These are phyloP conservation scores for Sesia apiformis DNA, from an alignment of 2,888 invertebrate genomes.

Conservation along the genomic window DNA sequence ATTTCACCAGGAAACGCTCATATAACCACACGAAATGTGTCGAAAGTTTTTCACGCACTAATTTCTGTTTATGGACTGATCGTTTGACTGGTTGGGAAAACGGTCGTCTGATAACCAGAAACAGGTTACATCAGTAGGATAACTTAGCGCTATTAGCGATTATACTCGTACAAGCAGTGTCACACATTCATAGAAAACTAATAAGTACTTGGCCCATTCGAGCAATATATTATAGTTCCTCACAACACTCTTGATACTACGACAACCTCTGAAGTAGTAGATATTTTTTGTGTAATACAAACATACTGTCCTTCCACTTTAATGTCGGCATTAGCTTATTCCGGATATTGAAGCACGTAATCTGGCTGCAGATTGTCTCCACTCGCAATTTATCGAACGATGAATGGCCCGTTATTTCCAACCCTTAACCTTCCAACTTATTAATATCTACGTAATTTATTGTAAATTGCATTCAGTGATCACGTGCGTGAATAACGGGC, in stretches of 20 bases:
- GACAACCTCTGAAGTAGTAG: too few relatives aligned
- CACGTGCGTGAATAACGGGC: conserved; percentile 41
- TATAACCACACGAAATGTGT: conserved; percentile 22
- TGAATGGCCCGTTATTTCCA: conserved; percentile 67
- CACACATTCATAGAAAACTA: too few relatives aligned
- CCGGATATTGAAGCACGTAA: conserved; percentile 75
- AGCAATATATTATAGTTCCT: too few relatives aligned
- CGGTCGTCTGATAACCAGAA: conserved; percentile 4
- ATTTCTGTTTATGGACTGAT: conserved; percentile 8
- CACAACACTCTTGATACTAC: too few relatives aligned
- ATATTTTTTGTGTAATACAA: too few relatives aligned
- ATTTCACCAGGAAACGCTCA: conserved; percentile 24
- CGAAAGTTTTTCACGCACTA: conserved; percentile 3
- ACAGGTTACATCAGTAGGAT: too few relatives aligned
- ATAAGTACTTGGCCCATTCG: too few relatives aligned
- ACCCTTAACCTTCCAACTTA: conserved; percentile 70
- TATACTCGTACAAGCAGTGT: too few relatives aligned
- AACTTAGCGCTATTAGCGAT: too few relatives aligned
- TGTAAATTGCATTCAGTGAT: conserved; percentile 70
- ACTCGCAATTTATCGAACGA: conserved; percentile 70
- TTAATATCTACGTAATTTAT: conserved; percentile 74
- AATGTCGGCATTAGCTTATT: neutral
- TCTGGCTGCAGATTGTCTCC: conserved; percentile 68
- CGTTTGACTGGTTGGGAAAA: conserved; percentile 13
- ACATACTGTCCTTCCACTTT: too few relatives aligned